Conservation (phyloP, 2,113 vertebrate species). For the Mungos mungo region DNA sequence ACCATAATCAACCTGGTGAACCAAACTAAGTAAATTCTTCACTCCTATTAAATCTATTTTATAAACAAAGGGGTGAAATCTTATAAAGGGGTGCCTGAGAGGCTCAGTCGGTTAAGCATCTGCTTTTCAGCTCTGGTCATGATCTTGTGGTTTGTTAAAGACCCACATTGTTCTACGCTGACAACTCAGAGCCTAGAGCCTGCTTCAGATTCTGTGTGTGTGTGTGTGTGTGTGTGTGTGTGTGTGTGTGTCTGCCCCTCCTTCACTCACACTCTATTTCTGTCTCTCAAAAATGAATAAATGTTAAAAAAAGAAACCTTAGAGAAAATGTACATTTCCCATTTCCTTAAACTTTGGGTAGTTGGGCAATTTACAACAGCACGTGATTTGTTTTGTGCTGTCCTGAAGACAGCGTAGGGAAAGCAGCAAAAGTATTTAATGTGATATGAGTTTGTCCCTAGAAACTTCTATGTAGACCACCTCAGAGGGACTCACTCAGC, state of each 20-base stretch:
- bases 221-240: too few relatives aligned
- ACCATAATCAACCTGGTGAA: conserved; percentile 22
- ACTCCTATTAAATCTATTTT: neutral
- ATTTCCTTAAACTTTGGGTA: neutral
- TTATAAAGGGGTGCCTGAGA: neutral
- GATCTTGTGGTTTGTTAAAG: too few relatives aligned
- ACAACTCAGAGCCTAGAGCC: too few relatives aligned
- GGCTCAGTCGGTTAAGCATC: too few relatives aligned
- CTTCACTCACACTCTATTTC: too few relatives aligned
- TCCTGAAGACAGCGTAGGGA: neutral
- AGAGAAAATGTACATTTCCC: neutral
- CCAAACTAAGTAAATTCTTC: neutral
- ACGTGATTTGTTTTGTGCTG: neutral
- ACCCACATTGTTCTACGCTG: too few relatives aligned
- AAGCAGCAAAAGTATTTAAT: neutral
- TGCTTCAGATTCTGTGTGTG: too few relatives aligned
- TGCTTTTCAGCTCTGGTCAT: too few relatives aligned
- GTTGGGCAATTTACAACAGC: neutral
- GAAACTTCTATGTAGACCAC: neutral
- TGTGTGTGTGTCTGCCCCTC: too few relatives aligned
- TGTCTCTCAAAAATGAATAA: too few relatives aligned
- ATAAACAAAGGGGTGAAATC: conserved; percentile 24
- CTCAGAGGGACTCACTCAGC: neutral
- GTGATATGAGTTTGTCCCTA: neutral
- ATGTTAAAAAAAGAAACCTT: neutral